Percentiles rank a stretch among this genome's conserved stretches.
phyloP scores from a whole-genome alignment of 2,797 vertebrate species.

The Morus bassanus region DNA sequence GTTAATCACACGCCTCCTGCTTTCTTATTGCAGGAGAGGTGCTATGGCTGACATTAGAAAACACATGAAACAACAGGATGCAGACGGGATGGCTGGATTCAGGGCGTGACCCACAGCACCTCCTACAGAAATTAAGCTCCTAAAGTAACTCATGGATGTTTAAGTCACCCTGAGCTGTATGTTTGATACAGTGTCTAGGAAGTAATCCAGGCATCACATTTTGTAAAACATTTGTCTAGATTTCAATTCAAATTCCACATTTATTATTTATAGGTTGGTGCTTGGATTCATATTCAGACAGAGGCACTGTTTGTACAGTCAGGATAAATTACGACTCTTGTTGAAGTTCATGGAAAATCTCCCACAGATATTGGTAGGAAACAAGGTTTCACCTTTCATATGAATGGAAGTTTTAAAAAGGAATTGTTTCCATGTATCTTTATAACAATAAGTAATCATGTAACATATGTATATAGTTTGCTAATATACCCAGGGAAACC shows the following conservation, averaged over 20 bases:
- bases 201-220: background rate
- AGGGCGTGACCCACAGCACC: background rate
- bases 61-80: background rate
- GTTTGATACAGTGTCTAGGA: background rate
- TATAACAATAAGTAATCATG: background rate
- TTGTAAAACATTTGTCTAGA: background rate
- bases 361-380: background rate
- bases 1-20: background rate
- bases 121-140: background rate
- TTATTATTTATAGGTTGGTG: background rate
- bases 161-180: background rate
- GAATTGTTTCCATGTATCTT: background rate
- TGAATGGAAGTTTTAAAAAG: background rate
- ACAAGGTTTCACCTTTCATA: background rate
- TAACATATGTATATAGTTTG: background rate
- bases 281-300: background rate
- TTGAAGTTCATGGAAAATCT: background rate
- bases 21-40: background rate
- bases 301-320: background rate
- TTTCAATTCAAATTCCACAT: slow-evolving; percentile 1
- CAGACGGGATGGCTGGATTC: background rate
- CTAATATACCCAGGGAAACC: background rate
- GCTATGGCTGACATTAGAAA: background rate
- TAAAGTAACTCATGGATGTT: background rate
- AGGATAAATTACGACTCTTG: background rate